Evolutionary conservation across 2,888 invertebrate genomes (phyloP).

Genomic region (Drosophila mimetica): DNA sequence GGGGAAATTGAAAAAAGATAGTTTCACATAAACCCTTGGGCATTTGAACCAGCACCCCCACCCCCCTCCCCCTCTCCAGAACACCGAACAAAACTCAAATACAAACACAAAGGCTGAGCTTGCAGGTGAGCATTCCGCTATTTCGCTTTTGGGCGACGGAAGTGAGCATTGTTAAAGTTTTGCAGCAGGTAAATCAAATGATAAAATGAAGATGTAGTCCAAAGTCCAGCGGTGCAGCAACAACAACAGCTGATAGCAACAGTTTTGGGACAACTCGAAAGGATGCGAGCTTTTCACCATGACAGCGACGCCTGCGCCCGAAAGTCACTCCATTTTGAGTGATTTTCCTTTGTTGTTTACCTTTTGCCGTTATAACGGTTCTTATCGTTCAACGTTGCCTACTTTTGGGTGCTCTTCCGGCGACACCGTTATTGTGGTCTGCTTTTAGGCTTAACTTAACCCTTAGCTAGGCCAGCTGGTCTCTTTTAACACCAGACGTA

Average conservation of each 20-base stretch:
- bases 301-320: conserved; percentile 34
- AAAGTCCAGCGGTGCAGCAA: conserved; percentile 16
- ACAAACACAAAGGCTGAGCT: conserved; percentile 42
- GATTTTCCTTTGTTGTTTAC: conserved; percentile 27
- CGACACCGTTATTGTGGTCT: conserved; percentile 12
- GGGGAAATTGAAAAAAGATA: conserved; percentile 79
- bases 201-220: conserved; percentile 71
- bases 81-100: conserved; percentile 22
- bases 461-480: conserved; percentile 7
- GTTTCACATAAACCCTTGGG: conserved; percentile 60
- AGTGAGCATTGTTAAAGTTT: conserved; percentile 72
- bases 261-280: conserved; percentile 60
- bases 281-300: conserved; percentile 59
- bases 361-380: conserved; percentile 3
- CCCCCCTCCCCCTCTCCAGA: neutral
- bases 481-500: conserved; percentile 12
- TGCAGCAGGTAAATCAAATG: conserved; percentile 76
- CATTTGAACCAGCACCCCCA: conserved; percentile 1
- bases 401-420: conserved; percentile 42
- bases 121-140: conserved; percentile 28
- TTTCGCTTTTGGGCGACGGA: conserved; percentile 65
- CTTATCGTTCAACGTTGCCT: conserved; percentile 29
- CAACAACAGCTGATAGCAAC: conserved; percentile 35
- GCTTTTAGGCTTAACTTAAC: conserved; percentile 51
- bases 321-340: conserved; percentile 35